Evolutionary conservation across 2,113 vertebrate genomes (phyloP).

Genomic region (Origma solitaria): DNA sequence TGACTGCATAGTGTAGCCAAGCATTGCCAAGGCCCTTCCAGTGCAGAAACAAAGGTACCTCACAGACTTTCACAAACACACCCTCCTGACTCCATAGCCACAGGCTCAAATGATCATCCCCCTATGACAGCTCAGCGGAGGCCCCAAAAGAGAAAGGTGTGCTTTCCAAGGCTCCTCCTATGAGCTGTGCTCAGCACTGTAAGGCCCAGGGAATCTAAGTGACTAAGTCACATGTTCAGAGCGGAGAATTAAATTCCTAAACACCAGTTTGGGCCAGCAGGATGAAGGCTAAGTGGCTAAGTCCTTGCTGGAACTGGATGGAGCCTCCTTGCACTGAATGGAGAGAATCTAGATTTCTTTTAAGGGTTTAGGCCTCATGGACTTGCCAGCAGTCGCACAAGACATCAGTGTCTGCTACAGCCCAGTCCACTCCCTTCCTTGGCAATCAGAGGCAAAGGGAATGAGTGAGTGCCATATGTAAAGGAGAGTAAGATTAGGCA

Average conservation of each 20-base stretch:
- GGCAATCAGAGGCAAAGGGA: neutral
- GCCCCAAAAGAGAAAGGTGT: neutral
- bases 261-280: neutral
- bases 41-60: neutral
- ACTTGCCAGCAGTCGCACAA: neutral
- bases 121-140: neutral
- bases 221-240: neutral
- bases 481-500: neutral
- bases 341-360: neutral
- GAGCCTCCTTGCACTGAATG: neutral
- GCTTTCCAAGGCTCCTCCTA: neutral
- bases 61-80: neutral
- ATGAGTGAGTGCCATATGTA: neutral
- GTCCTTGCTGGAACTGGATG: neutral
- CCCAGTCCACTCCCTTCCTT: neutral
- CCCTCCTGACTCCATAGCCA: neutral
- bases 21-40: neutral
- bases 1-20: neutral
- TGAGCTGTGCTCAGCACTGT: neutral
- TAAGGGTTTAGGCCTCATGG: neutral
- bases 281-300: neutral
- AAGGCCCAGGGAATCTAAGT: neutral
- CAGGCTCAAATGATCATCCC: neutral
- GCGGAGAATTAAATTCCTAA: neutral
- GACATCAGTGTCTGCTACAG: neutral